These are phyloP conservation scores for Parnassius mnemosyne DNA, from an alignment of 2,888 invertebrate genomes.

Conservation along the genomic window DNA sequence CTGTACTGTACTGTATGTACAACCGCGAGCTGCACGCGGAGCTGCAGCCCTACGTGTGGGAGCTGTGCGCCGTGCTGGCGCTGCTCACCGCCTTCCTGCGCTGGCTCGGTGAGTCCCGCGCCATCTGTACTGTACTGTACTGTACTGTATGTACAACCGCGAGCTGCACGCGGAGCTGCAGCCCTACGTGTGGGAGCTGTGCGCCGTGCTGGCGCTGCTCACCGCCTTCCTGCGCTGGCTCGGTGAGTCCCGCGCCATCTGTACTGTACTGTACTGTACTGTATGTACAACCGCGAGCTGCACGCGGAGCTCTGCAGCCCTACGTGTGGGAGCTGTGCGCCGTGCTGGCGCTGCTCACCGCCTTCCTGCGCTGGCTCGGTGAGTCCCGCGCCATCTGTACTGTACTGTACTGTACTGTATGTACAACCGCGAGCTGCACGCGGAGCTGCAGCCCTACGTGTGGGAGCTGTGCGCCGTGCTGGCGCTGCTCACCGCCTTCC, in stretches of 20 bases:
- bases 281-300: constrained; percentile 77
- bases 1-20: constrained; percentile 34
- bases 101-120: constrained; percentile 91
- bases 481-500: constrained; percentile 81
- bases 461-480: constrained; percentile 97
- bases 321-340: constrained; percentile 98
- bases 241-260: constrained; percentile 77
- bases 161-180: constrained; percentile 95
- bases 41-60: no score
- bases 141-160: constrained; percentile 77
- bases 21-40: constrained; percentile 44
- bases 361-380: constrained; percentile 87
- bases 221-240: constrained; percentile 88
- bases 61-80: constrained; percentile 43
- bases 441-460: constrained; percentile 96
- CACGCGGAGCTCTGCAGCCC: constrained; percentile 95
- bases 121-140: background rate
- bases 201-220: constrained; percentile 83
- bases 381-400: constrained; percentile 45
- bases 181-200: constrained; percentile 97
- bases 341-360: constrained; percentile 87
- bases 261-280: no score
- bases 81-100: constrained; percentile 85
- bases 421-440: constrained; percentile 90
- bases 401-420: no score